phyloP scores from a whole-genome alignment of 2,888 invertebrate genomes.

The Lasioglossum vierecki region DNA sequence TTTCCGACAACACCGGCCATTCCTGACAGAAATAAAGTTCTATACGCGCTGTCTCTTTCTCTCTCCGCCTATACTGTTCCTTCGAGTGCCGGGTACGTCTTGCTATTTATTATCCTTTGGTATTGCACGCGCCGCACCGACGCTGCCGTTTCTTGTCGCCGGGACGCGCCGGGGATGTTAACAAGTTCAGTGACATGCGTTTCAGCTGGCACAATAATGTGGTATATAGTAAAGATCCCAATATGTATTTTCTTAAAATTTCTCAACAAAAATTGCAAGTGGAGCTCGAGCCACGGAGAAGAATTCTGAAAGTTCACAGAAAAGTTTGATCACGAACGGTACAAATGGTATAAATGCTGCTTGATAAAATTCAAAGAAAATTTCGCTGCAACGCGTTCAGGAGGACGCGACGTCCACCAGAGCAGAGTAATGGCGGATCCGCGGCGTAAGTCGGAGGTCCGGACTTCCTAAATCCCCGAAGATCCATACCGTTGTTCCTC shows the following conservation, averaged over 20 bases:
- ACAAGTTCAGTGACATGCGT: neutral
- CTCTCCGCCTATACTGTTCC: neutral
- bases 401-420: neutral
- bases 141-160: neutral
- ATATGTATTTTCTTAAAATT: too few species aligned
- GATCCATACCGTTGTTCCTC: neutral
- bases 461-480: neutral
- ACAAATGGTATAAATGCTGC: neutral
- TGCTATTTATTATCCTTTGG: neutral
- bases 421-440: neutral
- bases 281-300: neutral
- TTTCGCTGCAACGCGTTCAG: neutral
- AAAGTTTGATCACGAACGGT: neutral
- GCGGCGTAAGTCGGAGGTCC: neutral
- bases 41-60: neutral
- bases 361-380: neutral
- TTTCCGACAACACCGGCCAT: neutral
- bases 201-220: neutral
- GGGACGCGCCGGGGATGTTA: neutral
- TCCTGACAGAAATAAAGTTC: slow-evolving; percentile 18
- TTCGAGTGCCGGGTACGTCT: neutral
- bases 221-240: too few species aligned
- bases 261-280: too few species aligned
- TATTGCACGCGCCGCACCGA: neutral
- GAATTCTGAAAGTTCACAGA: neutral